A percentile compares a stretch with the other conserved stretches of the same genome.
phyloP scores from a whole-genome alignment of 2,888 invertebrate species.

The Lottia scabra region DNA sequence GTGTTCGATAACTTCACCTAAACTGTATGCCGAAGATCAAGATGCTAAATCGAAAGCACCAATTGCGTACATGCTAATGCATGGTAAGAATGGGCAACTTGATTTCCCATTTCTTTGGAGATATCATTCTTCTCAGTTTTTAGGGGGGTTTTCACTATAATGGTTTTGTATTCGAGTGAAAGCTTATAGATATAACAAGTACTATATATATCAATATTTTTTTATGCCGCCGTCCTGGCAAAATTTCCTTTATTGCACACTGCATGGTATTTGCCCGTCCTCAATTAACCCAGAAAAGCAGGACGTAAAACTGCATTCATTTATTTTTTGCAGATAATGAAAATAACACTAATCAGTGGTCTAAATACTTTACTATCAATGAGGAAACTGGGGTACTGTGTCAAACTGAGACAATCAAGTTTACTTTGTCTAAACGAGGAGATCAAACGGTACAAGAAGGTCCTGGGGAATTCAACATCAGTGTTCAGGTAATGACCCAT shows the following conservation, averaged over 20 bases:
- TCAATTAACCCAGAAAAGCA: no score
- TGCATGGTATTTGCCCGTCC: no score
- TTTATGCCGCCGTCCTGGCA: no score
- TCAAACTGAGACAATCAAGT: constrained; percentile 29
- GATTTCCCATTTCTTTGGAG: no score
- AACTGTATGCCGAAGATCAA: constrained; percentile 31
- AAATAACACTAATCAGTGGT: constrained; percentile 22
- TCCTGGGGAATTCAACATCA: constrained; percentile 4
- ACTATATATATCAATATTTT: no score
- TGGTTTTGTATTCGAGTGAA: no score
- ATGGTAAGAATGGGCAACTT: constrained; percentile 20
- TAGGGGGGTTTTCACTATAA: no score
- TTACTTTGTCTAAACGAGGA: constrained; percentile 5
- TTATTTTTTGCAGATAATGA: constrained; percentile 3
- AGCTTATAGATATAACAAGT: no score
- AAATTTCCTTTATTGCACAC: no score
- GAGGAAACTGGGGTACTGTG: constrained; percentile 30
- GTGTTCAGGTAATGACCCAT: constrained; percentile 15
- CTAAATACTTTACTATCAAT: constrained; percentile 28
- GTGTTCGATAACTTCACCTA: constrained; percentile 27
- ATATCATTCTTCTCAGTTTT: no score
- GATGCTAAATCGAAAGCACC: constrained; percentile 29
- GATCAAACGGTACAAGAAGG: constrained; percentile 9
- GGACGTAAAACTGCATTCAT: neutral
- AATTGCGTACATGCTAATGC: constrained; percentile 29